A percentile compares a stretch with the other conserved stretches of the same genome.
These are phyloP conservation scores for Phortica variegata DNA, from an alignment of 1,140 invertebrate species.

Conservation along the genomic window DNA sequence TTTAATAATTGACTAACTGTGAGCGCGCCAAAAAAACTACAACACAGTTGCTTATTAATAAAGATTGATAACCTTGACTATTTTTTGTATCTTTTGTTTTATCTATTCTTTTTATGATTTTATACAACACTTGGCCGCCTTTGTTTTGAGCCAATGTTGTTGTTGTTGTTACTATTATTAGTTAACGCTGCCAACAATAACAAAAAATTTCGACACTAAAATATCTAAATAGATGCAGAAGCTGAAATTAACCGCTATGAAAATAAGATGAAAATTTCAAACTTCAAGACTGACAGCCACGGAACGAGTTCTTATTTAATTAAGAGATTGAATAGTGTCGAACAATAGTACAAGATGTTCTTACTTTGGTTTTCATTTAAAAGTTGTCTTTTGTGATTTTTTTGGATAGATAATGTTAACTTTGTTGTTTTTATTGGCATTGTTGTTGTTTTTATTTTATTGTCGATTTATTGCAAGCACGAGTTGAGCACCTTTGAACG, in stretches of 20 bases:
- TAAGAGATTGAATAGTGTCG: conserved; percentile 56
- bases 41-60: conserved; percentile 52
- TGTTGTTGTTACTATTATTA: too few relatives aligned
- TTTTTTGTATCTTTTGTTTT: conserved; percentile 30
- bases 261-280: too few relatives aligned
- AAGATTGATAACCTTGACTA: conserved; percentile 47
- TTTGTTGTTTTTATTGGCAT: too few relatives aligned
- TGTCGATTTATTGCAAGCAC: too few relatives aligned
- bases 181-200: conserved; percentile 5
- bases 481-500: too few relatives aligned
- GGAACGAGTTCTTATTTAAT: conserved; percentile 57
- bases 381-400: too few relatives aligned
- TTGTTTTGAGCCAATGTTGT: too few relatives aligned
- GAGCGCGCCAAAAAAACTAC: conserved; percentile 19
- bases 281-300: too few relatives aligned
- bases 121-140: too few relatives aligned
- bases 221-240: conserved; percentile 15
- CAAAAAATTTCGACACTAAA: conserved; percentile 52
- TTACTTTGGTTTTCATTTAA: too few relatives aligned
- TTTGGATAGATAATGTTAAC: too few relatives aligned
- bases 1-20: conserved; percentile 53
- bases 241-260: not conserved
- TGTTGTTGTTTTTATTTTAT: too few relatives aligned
- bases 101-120: conserved; percentile 45
- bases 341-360: conserved; percentile 39